Evolutionary conservation across 2,797 vertebrate genomes (phyloP).

Genomic region (Falco naumanni): DNA sequence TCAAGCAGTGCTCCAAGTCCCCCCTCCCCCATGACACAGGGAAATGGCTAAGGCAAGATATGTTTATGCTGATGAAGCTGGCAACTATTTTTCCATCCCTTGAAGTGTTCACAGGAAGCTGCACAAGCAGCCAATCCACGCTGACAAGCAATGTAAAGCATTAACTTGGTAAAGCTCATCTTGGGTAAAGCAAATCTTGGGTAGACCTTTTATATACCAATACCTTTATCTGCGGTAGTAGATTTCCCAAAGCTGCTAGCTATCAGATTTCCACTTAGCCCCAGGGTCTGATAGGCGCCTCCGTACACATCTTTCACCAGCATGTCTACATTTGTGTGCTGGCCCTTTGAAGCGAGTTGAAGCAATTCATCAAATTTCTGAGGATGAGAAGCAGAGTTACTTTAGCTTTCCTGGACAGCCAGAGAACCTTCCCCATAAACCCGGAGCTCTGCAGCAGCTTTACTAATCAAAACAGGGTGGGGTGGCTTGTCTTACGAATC

Average conservation of each 20-base stretch:
- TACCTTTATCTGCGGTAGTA: constrained; percentile 93
- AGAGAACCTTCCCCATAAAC: neutral
- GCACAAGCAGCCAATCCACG: neutral
- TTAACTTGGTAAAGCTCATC: neutral
- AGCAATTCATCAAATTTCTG: constrained; percentile 97
- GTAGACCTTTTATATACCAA: neutral
- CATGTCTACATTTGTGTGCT: constrained; percentile 96
- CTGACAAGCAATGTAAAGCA: neutral
- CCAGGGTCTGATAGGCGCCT: constrained; percentile 90
- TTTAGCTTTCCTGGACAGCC: neutral
- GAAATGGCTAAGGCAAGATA: neutral
- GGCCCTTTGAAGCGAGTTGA: constrained; percentile 92
- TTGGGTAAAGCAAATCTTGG: neutral
- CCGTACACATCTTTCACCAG: constrained; percentile 97
- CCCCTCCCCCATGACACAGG: neutral
- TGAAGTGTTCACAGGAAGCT: neutral
- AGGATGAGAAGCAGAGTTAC: constrained; percentile 2
- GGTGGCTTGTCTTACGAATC: neutral
- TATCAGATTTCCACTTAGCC: constrained; percentile 94
- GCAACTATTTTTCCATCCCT: neutral
- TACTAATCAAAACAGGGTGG: neutral
- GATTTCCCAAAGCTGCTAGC: constrained; percentile 98
- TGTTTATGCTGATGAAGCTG: neutral
- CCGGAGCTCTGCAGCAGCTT: neutral
- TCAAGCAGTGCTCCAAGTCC: neutral